Evolutionary conservation across 2,797 vertebrate species (phyloP), one percentile per base, ranked within the genome.

Genomic region (Catostomus latipinnis): DNA sequence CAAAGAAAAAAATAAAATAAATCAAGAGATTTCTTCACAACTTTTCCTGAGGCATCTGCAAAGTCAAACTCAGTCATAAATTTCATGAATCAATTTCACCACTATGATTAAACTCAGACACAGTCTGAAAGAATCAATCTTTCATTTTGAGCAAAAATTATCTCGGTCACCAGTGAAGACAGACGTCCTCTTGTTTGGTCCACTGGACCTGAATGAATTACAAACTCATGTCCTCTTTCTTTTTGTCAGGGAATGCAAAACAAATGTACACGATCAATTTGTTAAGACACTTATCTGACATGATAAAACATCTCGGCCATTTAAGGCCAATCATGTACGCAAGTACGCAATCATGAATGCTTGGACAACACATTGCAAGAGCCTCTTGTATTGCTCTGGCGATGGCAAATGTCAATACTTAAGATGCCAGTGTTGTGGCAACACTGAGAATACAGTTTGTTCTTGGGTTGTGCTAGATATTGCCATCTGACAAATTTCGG

Each of bases 1-100:
- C 76, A 54, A 16, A 61, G 65, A 18, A 34, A 34, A 6, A 48
- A 58, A 49, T 62, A 62, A 13, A 34, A 34, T 34, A 62, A 70
- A 78, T 70, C 76, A 78, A 62, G 57, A 62, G 67, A 78, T 71
- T 53, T 61, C 57, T 56, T 62, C 14, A 68, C 7, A 34, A 34
- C 34, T 71, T 71, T 62, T 71, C 76, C 76, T 5, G 58, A 78
- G 76, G 76, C 76, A 48, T 78, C 50, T 45, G 58, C 57, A 63
- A 78, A 78, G 76, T 78, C 58, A 56, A 22, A 46, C 60, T 46
- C 58, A 7, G 50, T 71, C 68, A 71, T 78, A 78, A 71, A 78
- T 78, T 78, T 78, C 76, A 71, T 71, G 76, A 78, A 78, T 78
- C 76, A 78, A 78, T 78, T 78, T 71, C 71, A 68, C 58, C 76